phyloP scores from a whole-genome alignment of 2,888 invertebrate species.

The Congeria kusceri region DNA sequence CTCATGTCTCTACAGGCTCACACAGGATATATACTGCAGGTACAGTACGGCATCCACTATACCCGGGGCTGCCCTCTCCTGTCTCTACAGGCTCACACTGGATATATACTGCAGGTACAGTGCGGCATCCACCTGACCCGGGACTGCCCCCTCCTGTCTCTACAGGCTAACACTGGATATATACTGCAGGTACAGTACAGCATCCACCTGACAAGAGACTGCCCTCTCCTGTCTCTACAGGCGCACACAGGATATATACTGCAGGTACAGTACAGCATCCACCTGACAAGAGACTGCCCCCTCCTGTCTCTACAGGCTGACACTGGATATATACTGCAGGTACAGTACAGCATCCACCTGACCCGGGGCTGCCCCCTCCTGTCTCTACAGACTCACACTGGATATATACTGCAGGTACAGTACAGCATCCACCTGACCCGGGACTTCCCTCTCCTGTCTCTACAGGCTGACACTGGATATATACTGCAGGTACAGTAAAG shows the following conservation, averaged over 20 bases:
- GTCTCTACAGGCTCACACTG: no score
- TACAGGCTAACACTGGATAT: constrained; percentile 45
- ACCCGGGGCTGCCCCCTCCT: no score
- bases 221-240: no score
- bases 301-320: constrained; percentile 37
- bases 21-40: constrained; percentile 57
- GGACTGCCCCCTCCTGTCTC: constrained; percentile 39
- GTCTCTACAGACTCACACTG: no score
- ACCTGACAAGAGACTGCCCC: constrained; percentile 29
- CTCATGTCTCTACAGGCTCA: constrained; percentile 38
- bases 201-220: no score
- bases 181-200: constrained; percentile 45
- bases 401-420: no score
- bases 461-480: constrained; percentile 45
- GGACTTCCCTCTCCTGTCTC: constrained; percentile 38
- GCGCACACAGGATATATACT: no score
- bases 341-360: neutral
- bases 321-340: constrained; percentile 57
- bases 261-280: constrained; percentile 48
- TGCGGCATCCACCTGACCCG: constrained; percentile 39
- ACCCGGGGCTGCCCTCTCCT: no score
- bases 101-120: no score
- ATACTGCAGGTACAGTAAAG: constrained; percentile 44
- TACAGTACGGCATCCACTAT: neutral
- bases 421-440: constrained; percentile 38